Evolutionary conservation across 2,797 vertebrate genomes (phyloP).

Genomic region (Spinus olivaceus): DNA sequence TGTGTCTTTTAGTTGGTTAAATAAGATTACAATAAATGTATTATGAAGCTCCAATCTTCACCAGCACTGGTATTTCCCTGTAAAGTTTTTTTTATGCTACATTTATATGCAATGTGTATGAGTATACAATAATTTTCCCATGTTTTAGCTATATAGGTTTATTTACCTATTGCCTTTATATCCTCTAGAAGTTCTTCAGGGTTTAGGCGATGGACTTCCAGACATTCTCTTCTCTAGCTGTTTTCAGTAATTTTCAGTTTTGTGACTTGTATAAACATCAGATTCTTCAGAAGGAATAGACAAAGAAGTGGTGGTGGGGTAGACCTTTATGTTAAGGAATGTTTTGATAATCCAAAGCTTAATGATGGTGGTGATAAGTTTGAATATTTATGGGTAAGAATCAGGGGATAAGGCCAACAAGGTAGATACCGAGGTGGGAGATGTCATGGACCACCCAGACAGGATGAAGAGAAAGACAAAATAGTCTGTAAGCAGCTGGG

Average conservation of each 20-base stretch:
- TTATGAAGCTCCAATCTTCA: neutral
- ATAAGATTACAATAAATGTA: neutral
- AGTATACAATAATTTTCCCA: neutral
- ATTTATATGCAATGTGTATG: neutral
- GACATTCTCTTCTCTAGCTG: neutral
- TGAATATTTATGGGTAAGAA: neutral
- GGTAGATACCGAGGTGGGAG: neutral
- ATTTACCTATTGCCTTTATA: neutral
- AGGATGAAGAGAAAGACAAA: neutral
- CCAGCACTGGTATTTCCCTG: neutral
- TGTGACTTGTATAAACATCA: neutral
- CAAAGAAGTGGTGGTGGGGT: rapidly evolving
- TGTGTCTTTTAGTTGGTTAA: neutral
- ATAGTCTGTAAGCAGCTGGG: neutral
- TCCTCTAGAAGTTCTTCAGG: neutral
- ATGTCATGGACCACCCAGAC: neutral
- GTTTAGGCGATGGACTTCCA: neutral
- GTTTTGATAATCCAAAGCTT: neutral
- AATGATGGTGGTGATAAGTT: neutral
- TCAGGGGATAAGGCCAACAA: neutral
- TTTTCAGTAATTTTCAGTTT: neutral
- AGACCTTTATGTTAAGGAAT: neutral
- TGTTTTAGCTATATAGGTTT: neutral
- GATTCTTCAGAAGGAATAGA: neutral
- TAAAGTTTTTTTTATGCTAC: neutral